Evolutionary conservation across 2,797 vertebrate genomes (phyloP), one percentile per base, ranked within the genome.

Genomic region (Gymnoscopelus microlampas): DNA sequence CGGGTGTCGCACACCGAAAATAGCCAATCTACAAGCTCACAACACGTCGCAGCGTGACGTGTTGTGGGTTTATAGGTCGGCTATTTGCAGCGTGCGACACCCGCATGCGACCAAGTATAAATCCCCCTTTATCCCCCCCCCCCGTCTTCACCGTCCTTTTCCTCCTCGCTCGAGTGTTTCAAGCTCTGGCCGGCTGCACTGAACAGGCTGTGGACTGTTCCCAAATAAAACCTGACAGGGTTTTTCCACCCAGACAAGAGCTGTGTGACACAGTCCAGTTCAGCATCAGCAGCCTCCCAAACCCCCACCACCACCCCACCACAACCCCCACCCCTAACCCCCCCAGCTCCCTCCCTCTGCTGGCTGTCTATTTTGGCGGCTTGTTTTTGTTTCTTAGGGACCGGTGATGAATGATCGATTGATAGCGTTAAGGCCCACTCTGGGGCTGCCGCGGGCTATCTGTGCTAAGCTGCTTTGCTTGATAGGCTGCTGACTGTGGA

Each of bases 321-420:
- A 4, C 1, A 19, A n/a, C 6, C 32, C 23, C 6, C 56, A n/a
- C 50, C 15, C 14, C 35, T 26, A 5, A 3, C 6, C 32, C 32
- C 35, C 35, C 35, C 35, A 29, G 26, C 26, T 9, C 39, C 39
- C 48, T 54, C 71, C 71, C 73, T 79, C 85, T 76, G 77, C 47
- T 47, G 67, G 78, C 78, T 64, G 81, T 89, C 77, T 86, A 39
- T 39, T 86, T 80, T 78, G 54, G 78, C 81, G 74, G 85, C 83
- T 84, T 91, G 87, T 89, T 91, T 90, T 88, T 78, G 82, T 88
- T 91, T 91, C 86, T 78, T 69, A 48, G 85, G 77, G 84, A 84
- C 84, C n/a, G 14, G 89, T 83, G 84, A 88, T 88, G 88, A 91
- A 86, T 88, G 90, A 93, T 91, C 85, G 84, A 92, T 88, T 89